Evolutionary conservation across 2,888 invertebrate genomes (phyloP).

Genomic region (Philopedon plagiatum): DNA sequence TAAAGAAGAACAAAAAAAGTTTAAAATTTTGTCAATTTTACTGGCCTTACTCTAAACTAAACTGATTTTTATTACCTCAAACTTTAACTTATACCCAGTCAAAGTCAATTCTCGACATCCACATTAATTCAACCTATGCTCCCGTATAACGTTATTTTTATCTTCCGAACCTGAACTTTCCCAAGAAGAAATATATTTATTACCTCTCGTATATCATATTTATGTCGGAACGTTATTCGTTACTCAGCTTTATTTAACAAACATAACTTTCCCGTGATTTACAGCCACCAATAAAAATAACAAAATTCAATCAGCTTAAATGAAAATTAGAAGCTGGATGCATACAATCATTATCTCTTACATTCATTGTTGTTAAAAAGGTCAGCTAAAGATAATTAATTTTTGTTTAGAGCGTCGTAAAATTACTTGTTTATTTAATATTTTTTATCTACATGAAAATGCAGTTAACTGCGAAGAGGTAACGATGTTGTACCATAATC

Average conservation of each 20-base stretch:
- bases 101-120: constrained; percentile 15
- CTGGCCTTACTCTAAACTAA: not conserved
- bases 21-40: too few species aligned
- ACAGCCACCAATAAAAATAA: constrained; percentile 32
- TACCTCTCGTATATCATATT: constrained; percentile 37
- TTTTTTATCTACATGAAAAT: not conserved
- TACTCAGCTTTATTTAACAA: constrained; percentile 46
- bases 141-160: constrained; percentile 28
- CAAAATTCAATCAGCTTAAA: constrained; percentile 26
- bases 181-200: constrained; percentile 38
- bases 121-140: constrained; percentile 23
- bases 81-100: constrained; percentile 8
- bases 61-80: not conserved
- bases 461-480: not conserved
- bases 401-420: constrained; percentile 3
- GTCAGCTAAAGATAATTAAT: constrained; percentile 7
- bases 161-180: constrained; percentile 29
- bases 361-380: constrained; percentile 8
- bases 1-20: too few species aligned
- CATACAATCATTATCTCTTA: not conserved
- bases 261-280: constrained; percentile 44
- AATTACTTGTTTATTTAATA: not conserved
- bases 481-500: not conserved
- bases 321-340: not conserved
- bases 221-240: constrained; percentile 28